Evolutionary conservation across 2,888 invertebrate genomes (phyloP).

Genomic region (Philaethria dido): DNA sequence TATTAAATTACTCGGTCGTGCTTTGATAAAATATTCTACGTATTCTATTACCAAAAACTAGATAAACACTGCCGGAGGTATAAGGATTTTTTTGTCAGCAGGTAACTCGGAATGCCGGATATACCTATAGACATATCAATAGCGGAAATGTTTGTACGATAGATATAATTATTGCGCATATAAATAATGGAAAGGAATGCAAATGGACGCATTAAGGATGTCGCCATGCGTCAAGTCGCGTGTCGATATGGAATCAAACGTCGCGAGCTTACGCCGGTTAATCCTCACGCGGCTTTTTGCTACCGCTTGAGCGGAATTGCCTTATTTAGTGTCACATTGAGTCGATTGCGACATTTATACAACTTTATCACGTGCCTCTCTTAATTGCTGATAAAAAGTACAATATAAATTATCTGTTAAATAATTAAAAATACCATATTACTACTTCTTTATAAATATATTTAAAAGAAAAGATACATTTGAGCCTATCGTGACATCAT

Average conservation of each 20-base stretch:
- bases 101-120: conserved; percentile 50
- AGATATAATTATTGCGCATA: conserved; percentile 54
- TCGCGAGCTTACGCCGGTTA: conserved; percentile 55
- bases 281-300: conserved; percentile 63
- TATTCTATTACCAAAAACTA: conserved; percentile 82
- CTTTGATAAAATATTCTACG: conserved; percentile 80
- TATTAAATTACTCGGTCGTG: conserved; percentile 84
- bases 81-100: conserved; percentile 52
- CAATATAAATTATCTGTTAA: neutral
- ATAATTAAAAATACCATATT: neutral
- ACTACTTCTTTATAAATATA: too few species aligned
- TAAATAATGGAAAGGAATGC: conserved; percentile 55
- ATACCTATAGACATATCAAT: conserved; percentile 40
- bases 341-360: conserved; percentile 53
- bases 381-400: conserved; percentile 24
- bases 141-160: conserved; percentile 45
- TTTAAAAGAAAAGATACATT: too few species aligned
- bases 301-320: conserved; percentile 51
- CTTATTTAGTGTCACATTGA: conserved; percentile 61
- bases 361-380: conserved; percentile 55
- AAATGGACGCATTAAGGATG: conserved; percentile 65
- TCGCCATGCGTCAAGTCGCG: conserved; percentile 72
- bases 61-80: conserved; percentile 75
- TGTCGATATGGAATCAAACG: conserved; percentile 67
- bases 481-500: too few species aligned